Base-by-base conservation (phyloP, 2,888 invertebrate species). In the Seira sanloemensis region DNA sequence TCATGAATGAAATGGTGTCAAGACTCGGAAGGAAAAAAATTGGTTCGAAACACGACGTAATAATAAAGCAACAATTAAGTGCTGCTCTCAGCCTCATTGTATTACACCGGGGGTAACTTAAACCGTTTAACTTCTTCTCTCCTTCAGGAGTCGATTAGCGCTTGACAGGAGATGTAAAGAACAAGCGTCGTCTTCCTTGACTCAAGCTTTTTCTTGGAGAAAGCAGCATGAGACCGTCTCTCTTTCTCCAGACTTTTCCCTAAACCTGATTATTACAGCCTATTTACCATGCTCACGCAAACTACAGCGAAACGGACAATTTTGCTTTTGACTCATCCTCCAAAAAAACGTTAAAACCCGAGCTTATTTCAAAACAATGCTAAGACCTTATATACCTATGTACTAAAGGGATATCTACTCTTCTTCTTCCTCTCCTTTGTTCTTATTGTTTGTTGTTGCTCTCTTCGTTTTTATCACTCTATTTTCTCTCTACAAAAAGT, bases 201-300 rank as follows among this genome's bases (percentile, higher is more conserved):
- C n/a, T n/a, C n/a, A n/a, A 4, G 58, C 5, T 58, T 58, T n/a
- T 18, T 18, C 9, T 18, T 16, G 58, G 73, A 73, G 78, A 62
- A 78, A 84, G 74, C 84, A 78, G 78, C 84, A 84, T 74, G 84
- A 68, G 78, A 78, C 68, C 54, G 69, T 76, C 81, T 82, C n/a
- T 77, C 54, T 67, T 73, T 26, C 66, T 78, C 4, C 16, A 16
- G 50, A 67, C 66, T 46, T 66, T 37, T 73, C 58, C 12, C 62
- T 72, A 73, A 82, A 68, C 67, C 62, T 83, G 69, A 76, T 58
- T 58, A 58, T 65, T 72, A 82, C 67, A 73, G 12, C 78, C 73
- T 83, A 78, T 58, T 77, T 83, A 76, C 54, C 54, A 58, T 7
- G 23, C 37, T 74, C 71, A 37, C 46, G 46, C 19, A 71, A n/a